Evolutionary conservation across 2,888 invertebrate species (phyloP), one percentile per base, ranked within the genome.

Genomic region (Geotrupes spiniger): DNA sequence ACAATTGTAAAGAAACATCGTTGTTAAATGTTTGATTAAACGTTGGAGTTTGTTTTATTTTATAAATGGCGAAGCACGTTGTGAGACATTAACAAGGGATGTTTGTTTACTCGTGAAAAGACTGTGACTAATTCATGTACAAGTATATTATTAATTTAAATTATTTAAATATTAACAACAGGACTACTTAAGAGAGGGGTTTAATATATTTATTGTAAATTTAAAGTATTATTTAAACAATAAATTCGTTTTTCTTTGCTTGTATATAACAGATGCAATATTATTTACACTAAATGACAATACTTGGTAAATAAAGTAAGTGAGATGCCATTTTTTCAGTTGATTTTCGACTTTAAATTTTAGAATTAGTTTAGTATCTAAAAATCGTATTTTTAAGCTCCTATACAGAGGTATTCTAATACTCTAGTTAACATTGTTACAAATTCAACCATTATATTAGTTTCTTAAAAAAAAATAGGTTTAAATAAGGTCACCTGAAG

Each of bases 281-380:
- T 61, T 59, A 59, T 61, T 60, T 62, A 57, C 3, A 51, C 55
- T 48, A 52, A 53, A 53, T 57, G 59, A 61, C 61, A 60, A 62
- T 60, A 62, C 36, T 33, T n/a, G n/a, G 17, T 21, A 4, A 21
- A 21, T 21, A 21, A 33, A 14, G 11, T 29, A 29, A n/a, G 33
- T 10, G 53, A 53, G 50, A 56, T 53, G 49, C 53, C 52, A 54
- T 53, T 51, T 45, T 42, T 42, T 29, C 12, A 46, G 14, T 39
- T 40, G 26, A 21, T 31, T 47, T 28, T 47, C 37, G 42, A 42
- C 11, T 36, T 27, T 39, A 39, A 28, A 29, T 37, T 41, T 40
- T n/a, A 26, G 26, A 12, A 27, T 27, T 39, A 39, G 15, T n/a
- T n/a, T n/a, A n/a, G n/a, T n/a, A n/a, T n/a, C n/a, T n/a, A n/a